Evolutionary conservation across 2,888 invertebrate species (phyloP), one percentile per base, ranked within the genome.

Genomic region (Agriopis marginaria): DNA sequence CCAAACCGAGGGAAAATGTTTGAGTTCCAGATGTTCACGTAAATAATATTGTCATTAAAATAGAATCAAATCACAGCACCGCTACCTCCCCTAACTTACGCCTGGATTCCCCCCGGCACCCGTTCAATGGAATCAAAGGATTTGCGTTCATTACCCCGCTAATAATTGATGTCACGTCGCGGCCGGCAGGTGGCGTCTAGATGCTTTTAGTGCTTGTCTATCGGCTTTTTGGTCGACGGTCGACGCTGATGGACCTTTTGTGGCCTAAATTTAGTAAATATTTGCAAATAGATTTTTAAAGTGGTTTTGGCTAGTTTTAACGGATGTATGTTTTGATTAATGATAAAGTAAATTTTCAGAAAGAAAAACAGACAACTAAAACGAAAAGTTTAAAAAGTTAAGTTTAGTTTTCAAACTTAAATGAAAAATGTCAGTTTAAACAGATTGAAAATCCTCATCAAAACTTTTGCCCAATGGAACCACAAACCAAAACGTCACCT

Each of bases 101-200:
- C 66, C 75, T 63, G 65, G 77, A 85, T 84, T 85, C 87, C 89
- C 89, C 77, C 80, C 81, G 86, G 88, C 88, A 86, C 83, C 89
- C 88, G 86, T 92, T 92, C 91, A 92, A 93, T 93, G 91, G 92
- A 93, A 93, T 93, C 93, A 93, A 92, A 92, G 93, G 93, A 91
- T 93, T 93, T 93, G 91, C 88, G 90, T 91, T 93, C 90, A 92
- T 93, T 92, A 93, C 88, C 77, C 84, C 81, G 84, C 66, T 88
- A 93, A 93, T 93, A 93, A 93, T 92, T 91, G 91, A 93, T 92
- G 75, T 76, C 77, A 79, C 73, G 77, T 76, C 75, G 71, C 77
- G 76, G 73, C 75, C 77, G 64, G 68, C 77, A 75, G 79, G 65
- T 75, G 79, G 73, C 74, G 75, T 58, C 68, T 71, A 68, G 69